Conservation (phyloP, 1,140 invertebrate genomes). For the Drosophila sucinea region DNA sequence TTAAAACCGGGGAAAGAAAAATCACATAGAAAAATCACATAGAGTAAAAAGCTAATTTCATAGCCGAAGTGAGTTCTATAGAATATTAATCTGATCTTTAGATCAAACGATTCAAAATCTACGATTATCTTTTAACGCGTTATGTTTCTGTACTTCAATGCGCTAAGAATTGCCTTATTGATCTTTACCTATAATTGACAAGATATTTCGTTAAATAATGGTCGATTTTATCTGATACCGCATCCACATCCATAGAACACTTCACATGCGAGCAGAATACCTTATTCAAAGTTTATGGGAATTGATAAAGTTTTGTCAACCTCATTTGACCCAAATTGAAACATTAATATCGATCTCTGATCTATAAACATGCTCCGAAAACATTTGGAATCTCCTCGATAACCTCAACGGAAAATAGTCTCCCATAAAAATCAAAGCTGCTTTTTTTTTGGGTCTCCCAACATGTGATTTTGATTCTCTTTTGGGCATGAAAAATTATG, state of each 20-base stretch:
- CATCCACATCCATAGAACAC: not conserved
- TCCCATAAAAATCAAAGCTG: slow-evolving; percentile 33
- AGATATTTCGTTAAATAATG: not conserved
- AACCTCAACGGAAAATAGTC: slow-evolving; percentile 40
- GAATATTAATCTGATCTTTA: no score
- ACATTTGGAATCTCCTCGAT: slow-evolving; percentile 25
- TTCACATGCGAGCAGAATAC: not conserved
- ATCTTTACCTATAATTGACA: not conserved
- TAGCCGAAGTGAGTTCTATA: no score
- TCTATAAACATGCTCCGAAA: slow-evolving; percentile 4
- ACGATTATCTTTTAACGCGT: no score
- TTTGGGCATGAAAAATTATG: slow-evolving; percentile 62
- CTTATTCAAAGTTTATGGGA: not conserved
- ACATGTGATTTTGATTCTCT: slow-evolving; percentile 66
- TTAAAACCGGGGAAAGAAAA: not conserved
- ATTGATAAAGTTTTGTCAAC: slow-evolving; percentile 4
- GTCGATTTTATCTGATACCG: not conserved
- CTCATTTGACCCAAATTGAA: slow-evolving; percentile 10
- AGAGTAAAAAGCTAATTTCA: no score
- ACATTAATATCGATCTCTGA: slow-evolving; percentile 9
- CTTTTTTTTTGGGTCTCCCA: slow-evolving; percentile 47
- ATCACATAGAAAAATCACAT: no score
- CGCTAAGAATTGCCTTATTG: not conserved
- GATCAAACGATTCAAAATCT: no score
- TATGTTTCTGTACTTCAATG: no score